Conservation (phyloP, 2,888 invertebrate species). For the Nomada lathburiana region DNA sequence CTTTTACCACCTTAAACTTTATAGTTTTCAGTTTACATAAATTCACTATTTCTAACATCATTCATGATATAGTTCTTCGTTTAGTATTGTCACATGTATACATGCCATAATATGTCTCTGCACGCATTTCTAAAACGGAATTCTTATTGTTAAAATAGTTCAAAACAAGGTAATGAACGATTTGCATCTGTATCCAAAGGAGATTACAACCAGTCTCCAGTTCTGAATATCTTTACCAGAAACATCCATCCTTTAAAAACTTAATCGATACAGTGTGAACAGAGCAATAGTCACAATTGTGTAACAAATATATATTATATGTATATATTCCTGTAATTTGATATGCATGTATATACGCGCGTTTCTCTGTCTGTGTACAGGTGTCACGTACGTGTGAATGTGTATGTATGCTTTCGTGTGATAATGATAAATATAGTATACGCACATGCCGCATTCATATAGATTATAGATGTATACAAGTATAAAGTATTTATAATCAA, state of each 20-base stretch:
- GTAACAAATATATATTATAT: conserved; percentile 32
- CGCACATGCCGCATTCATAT: conserved; percentile 43
- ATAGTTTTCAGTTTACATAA: conserved; percentile 21
- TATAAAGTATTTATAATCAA: conserved; percentile 54
- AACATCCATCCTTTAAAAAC: conserved; percentile 43
- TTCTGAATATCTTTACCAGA: conserved; percentile 49
- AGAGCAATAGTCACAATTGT: conserved; percentile 44
- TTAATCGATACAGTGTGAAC: conserved; percentile 26
- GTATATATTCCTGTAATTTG: conserved; percentile 29
- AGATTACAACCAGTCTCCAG: conserved; percentile 57
- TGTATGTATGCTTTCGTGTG: conserved; percentile 1
- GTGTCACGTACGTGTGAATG: conserved; percentile 2
- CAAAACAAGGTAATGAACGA: conserved; percentile 12
- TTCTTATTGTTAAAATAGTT: conserved; percentile 14
- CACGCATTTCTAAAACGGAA: conserved; percentile 28
- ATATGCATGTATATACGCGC: conserved; percentile 50
- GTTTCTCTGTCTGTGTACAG: background rate
- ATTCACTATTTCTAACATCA: conserved; percentile 41
- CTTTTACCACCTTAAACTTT: conserved; percentile 6
- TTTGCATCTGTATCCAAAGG: conserved; percentile 18
- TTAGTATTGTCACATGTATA: conserved; percentile 23
- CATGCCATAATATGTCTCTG: conserved; percentile 14
- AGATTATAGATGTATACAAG: conserved; percentile 46
- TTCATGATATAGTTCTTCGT: conserved; percentile 14
- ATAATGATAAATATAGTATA: conserved; percentile 8